Base-by-base conservation (phyloP, 2,797 vertebrate genomes). In the Phataginus tricuspis region DNA sequence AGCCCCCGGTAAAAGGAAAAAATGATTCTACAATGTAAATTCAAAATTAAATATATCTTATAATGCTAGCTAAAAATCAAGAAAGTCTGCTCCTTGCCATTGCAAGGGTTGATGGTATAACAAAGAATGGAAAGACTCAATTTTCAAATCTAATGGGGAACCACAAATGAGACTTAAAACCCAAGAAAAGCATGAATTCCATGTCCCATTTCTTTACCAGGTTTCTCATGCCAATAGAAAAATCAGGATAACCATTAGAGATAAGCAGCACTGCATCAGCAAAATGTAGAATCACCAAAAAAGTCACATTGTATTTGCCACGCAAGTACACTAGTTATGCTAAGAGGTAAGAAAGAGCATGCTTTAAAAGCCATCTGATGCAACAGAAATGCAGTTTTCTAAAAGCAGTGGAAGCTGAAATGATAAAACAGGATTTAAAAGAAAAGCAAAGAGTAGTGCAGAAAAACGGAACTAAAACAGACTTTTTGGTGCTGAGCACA, bases 221-320 rank as follows among this genome's bases (percentile, higher is more conserved):
- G 29, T 83, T 92, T 85, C 71, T 91, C 8, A 37, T 61, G 49
- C 11, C 45, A 75, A 64, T 27, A 90, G 71, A 95, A 92, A 91
- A 75, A 94, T 59, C 77, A 87, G 21, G 29, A 94, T 64, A 86
- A 74, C 14, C 53, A 83, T 94, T 84, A 79, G 77, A 86, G 71
- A 19, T 84, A 89, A 91, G 57, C 92, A 64, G 59, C 71, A 51
- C 34, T 96, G 69, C 96, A 84, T 69, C 93, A 51, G 0, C 79
- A 71, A 90, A 90, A 94, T 96, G 94, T 11, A 37, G 94, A 84
- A 87, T 51, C 42, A 85, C n/a, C 57, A 95, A 63, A 77, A 97
- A 97, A 71, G 69, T 94, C 87, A 74, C 72, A 85, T 91, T 90
- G 89, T 93, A 94, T 84, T 3, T 13, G n/a, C 82, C 90, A 75